These are phyloP conservation scores for Ceratina australensis DNA, from an alignment of 1,140 invertebrate species.

Conservation along the genomic window DNA sequence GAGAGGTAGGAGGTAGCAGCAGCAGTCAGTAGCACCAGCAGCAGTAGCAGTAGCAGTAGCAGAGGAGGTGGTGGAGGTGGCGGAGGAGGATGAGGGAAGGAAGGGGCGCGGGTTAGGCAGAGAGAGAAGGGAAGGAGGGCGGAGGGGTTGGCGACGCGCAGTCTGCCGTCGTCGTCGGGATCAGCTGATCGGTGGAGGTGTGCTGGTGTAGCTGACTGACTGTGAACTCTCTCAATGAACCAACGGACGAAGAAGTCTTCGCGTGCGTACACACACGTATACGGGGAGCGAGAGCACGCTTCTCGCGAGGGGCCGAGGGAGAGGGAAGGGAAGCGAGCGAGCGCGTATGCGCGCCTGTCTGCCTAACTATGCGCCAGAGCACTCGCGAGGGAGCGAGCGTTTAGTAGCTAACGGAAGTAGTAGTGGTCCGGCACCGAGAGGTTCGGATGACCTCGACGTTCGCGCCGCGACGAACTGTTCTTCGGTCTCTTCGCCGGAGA, in stretches of 20 bases:
- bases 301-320: constrained; percentile 24
- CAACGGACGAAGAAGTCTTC: constrained; percentile 70
- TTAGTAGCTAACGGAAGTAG: constrained; percentile 35
- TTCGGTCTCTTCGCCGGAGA: too few relatives aligned
- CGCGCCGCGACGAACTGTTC: too few relatives aligned
- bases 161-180: constrained; percentile 65
- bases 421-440: constrained; percentile 4
- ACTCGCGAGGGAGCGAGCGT: constrained; percentile 58
- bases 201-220: constrained; percentile 67
- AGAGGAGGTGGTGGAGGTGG: constrained; percentile 41
- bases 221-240: constrained; percentile 61
- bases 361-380: constrained; percentile 59
- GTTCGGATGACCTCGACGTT: too few relatives aligned
- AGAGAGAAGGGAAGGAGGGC: constrained; percentile 47
- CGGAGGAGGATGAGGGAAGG: constrained; percentile 25
- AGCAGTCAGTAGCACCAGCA: constrained; percentile 37
- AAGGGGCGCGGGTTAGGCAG: constrained; percentile 37
- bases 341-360: constrained; percentile 55
- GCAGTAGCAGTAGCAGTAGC: constrained; percentile 31
- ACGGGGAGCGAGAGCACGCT: constrained; percentile 45
- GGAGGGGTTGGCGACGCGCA: constrained; percentile 69
- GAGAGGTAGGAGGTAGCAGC: constrained; percentile 41
- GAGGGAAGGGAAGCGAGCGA: constrained; percentile 35
- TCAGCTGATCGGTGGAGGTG: constrained; percentile 74
- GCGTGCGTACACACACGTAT: constrained; percentile 67